Evolutionary conservation across 2,888 invertebrate species (phyloP).

Genomic region (Amblyjoppa fuscipennis): DNA sequence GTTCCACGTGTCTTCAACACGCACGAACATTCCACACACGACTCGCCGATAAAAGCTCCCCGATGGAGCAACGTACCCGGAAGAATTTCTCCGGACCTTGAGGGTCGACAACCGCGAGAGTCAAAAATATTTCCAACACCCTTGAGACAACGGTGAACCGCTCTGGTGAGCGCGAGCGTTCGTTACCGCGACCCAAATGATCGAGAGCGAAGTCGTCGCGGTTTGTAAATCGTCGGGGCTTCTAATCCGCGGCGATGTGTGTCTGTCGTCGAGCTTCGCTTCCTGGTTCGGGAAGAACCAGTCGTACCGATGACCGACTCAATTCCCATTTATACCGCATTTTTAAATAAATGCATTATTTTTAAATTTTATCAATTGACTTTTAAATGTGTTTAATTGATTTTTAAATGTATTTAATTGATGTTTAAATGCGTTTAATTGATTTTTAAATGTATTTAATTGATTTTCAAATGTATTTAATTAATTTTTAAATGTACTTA

Average conservation of each 20-base stretch:
- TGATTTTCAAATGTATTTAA: too few relatives aligned
- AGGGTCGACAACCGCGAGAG: conserved; percentile 20
- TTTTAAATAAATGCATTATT: too few relatives aligned
- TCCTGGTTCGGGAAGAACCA: conserved; percentile 15
- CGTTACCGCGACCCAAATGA: conserved; percentile 41
- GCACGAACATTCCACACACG: neutral
- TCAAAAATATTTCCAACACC: conserved; percentile 30
- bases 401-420: too few relatives aligned
- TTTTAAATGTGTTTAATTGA: too few relatives aligned
- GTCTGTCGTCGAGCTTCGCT: conserved; percentile 46
- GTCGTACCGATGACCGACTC: neutral
- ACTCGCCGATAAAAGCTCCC: conserved; percentile 12
- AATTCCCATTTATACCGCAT: neutral
- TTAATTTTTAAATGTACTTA: too few relatives aligned
- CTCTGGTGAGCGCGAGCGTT: conserved; percentile 8
- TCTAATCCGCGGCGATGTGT: conserved; percentile 54
- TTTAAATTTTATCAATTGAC: too few relatives aligned
- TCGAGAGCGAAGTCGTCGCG: conserved; percentile 7
- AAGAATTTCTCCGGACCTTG: conserved; percentile 15
- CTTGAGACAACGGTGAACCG: conserved; percentile 13
- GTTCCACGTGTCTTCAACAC: neutral
- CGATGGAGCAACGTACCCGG: conserved; percentile 33
- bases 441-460: too few relatives aligned
- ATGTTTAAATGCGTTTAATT: too few relatives aligned
- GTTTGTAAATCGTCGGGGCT: conserved; percentile 51